phyloP scores from a whole-genome alignment of 2,797 vertebrate genomes.

The Morelia viridis region DNA sequence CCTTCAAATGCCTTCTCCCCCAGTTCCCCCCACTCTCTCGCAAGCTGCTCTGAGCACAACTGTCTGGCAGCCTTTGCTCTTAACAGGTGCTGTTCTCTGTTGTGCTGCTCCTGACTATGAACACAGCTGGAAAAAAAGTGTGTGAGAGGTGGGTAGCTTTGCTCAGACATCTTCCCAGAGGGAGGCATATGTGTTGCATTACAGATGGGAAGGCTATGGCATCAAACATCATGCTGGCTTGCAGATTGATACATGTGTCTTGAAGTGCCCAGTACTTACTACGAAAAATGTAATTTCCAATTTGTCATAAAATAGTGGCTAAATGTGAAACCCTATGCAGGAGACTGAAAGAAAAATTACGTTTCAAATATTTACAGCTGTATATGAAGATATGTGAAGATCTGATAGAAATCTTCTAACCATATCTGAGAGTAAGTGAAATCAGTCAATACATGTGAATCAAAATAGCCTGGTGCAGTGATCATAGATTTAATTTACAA shows the following conservation, averaged over 20 bases:
- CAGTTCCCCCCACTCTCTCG: neutral
- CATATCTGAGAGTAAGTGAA: accelerated
- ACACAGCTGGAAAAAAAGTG: neutral
- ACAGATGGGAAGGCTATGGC: neutral
- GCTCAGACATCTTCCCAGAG: neutral
- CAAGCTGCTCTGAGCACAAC: neutral
- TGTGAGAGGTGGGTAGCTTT: neutral
- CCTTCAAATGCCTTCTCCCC: neutral
- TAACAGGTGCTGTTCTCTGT: neutral
- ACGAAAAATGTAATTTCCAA: slow-evolving; percentile 4
- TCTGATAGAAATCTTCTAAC: accelerated
- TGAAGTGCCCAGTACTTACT: neutral
- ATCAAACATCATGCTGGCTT: neutral
- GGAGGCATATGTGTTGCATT: neutral
- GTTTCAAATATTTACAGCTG: accelerated
- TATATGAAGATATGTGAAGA: accelerated
- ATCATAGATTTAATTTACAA: neutral
- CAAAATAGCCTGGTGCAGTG: neutral
- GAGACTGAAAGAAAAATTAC: neutral
- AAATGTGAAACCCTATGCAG: slow-evolving; percentile 21
- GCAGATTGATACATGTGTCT: neutral
- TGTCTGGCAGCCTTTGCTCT: neutral
- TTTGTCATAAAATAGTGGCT: neutral
- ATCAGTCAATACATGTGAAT: neutral
- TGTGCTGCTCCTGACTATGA: neutral